Evolutionary conservation across 2,888 invertebrate genomes (phyloP).

Genomic region (Drosophila diplacantha): DNA sequence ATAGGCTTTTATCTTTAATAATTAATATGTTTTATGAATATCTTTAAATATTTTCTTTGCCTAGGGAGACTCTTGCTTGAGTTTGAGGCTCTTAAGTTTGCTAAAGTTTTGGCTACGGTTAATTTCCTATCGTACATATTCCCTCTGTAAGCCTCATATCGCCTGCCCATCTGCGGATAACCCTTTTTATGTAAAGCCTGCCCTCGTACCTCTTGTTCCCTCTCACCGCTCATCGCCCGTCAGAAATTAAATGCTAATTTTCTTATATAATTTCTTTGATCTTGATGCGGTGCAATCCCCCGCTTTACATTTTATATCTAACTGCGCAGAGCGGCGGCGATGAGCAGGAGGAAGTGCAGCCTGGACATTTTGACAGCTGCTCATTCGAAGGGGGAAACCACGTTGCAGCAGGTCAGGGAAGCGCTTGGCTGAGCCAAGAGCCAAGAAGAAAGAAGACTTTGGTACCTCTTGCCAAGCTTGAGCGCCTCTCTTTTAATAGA

Average conservation of each 20-base stretch:
- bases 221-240: conserved; percentile 3
- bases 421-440: conserved; percentile 46
- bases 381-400: conserved; percentile 16
- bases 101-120: neutral
- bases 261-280: conserved; percentile 33
- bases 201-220: conserved; percentile 2
- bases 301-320: conserved; percentile 20
- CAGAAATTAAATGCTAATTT: conserved; percentile 32
- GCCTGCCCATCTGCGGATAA: conserved; percentile 15
- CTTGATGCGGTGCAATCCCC: conserved; percentile 30
- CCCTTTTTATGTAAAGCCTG: conserved; percentile 6
- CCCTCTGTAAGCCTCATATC: neutral
- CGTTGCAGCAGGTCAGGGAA: conserved; percentile 40
- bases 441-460: neutral
- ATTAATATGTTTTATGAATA: neutral
- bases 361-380: conserved; percentile 52
- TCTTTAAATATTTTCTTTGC: too few species aligned
- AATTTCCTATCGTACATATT: neutral
- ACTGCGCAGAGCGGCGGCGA: conserved; percentile 10
- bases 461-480: conserved; percentile 26
- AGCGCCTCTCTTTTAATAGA: conserved; percentile 27
- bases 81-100: neutral
- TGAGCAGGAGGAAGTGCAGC: conserved; percentile 37
- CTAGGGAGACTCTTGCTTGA: neutral
- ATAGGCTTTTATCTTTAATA: neutral